Evolutionary conservation across 2,113 vertebrate species (phyloP).

Genomic region (Raja brachyura): DNA sequence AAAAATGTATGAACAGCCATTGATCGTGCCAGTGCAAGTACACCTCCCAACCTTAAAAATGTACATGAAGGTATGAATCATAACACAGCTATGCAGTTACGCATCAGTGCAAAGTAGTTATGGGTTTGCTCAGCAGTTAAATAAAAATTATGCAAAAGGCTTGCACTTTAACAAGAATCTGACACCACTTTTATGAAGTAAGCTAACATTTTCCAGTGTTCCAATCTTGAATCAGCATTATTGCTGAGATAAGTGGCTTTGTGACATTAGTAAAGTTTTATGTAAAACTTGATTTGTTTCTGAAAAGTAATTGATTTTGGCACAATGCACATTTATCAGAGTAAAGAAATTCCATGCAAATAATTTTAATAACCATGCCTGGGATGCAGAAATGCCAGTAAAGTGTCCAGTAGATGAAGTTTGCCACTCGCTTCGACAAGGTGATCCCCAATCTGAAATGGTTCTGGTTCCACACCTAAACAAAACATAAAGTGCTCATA

Average conservation of each 20-base stretch:
- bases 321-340: neutral
- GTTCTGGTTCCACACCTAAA: conserved; percentile 85
- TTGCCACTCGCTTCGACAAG: conserved; percentile 88
- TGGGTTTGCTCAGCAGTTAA: neutral
- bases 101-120: neutral
- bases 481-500: neutral
- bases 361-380: conserved; percentile 52
- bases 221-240: neutral
- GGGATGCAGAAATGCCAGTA: conserved; percentile 66
- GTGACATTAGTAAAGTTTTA: neutral
- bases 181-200: neutral
- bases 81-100: neutral
- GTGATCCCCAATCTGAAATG: conserved; percentile 85
- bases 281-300: neutral
- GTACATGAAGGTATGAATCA: neutral
- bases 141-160: neutral
- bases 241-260: neutral
- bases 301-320: neutral
- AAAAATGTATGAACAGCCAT: neutral
- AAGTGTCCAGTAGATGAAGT: conserved; percentile 72
- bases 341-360: neutral
- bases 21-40: neutral
- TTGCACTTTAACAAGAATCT: neutral
- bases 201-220: neutral
- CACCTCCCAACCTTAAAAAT: too few relatives aligned